Conservation (phyloP, 2,888 invertebrate species). For the Orchesella flavescens region DNA sequence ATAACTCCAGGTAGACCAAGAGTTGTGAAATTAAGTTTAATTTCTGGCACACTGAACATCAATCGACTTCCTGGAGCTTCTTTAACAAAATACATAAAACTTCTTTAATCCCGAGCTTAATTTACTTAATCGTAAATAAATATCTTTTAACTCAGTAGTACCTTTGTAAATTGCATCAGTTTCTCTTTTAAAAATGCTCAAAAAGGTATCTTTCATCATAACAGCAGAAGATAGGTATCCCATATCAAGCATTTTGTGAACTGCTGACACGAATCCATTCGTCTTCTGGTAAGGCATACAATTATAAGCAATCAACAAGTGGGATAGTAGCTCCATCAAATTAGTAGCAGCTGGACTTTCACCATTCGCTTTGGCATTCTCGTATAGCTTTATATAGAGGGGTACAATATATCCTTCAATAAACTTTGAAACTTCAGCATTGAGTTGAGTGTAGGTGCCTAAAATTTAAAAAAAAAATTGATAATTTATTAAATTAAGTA, state of each 20-base stretch:
- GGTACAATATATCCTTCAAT: background rate
- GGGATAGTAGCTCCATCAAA: slow-evolving; percentile 10
- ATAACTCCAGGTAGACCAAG: background rate
- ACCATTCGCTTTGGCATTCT: background rate
- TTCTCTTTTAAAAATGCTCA: slow-evolving; percentile 5
- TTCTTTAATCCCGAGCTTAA: no score
- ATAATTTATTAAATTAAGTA: background rate
- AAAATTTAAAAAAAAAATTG: background rate
- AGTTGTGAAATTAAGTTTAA: background rate
- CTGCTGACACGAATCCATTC: background rate
- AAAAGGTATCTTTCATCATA: background rate
- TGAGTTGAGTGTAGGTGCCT: background rate
- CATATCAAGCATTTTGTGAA: slow-evolving; percentile 17
- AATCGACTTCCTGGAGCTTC: background rate
- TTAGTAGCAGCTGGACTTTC: background rate
- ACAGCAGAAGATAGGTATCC: slow-evolving; percentile 20
- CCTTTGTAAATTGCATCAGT: background rate
- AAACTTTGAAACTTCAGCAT: slow-evolving; percentile 1
- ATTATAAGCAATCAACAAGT: slow-evolving; percentile 11
- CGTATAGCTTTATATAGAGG: background rate
- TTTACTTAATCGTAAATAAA: no score
- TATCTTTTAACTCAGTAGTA: background rate
- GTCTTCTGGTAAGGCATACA: background rate
- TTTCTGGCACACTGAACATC: background rate
- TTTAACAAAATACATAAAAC: no score